Percentiles rank a stretch among this genome's conserved stretches.
phyloP scores from a whole-genome alignment of 2,797 vertebrate species.

The Dicrostonyx torquatus region DNA sequence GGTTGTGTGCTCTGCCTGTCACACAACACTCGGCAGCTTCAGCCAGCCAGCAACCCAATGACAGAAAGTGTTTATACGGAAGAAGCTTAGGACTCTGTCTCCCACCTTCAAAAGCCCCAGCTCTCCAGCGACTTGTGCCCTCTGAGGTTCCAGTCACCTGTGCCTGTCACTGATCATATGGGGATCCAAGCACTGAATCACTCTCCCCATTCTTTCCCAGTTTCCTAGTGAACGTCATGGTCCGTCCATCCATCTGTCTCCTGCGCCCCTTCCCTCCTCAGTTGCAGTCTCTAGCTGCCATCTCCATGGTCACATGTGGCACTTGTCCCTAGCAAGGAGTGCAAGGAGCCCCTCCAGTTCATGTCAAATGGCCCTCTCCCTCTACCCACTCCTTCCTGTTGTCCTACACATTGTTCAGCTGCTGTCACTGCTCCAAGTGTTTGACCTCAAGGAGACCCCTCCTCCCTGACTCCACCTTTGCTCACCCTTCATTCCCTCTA shows the following conservation, averaged over 20 bases:
- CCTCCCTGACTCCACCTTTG: background rate
- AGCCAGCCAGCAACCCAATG: background rate
- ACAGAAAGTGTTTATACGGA: background rate
- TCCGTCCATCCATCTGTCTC: too few species aligned
- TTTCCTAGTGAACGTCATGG: background rate
- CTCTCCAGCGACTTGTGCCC: background rate
- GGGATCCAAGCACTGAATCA: background rate
- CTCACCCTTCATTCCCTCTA: background rate
- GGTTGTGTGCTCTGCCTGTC: background rate
- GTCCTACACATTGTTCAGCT: background rate
- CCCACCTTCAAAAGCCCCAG: background rate
- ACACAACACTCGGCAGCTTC: accelerated
- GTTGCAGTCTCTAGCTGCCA: background rate
- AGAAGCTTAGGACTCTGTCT: background rate
- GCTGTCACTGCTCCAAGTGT: background rate
- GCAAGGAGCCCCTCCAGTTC: background rate
- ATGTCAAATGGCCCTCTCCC: background rate
- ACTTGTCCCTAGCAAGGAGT: background rate
- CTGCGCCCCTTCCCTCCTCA: too few species aligned
- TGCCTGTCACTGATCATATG: background rate
- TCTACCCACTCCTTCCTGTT: background rate
- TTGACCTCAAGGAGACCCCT: background rate
- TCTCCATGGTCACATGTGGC: background rate
- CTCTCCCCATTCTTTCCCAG: background rate
- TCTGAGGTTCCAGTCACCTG: background rate